A percentile compares a stretch with the other conserved stretches of the same genome.
Conservation (phyloP, 2,797 vertebrate species). For the Phalloptychus januarius region DNA sequence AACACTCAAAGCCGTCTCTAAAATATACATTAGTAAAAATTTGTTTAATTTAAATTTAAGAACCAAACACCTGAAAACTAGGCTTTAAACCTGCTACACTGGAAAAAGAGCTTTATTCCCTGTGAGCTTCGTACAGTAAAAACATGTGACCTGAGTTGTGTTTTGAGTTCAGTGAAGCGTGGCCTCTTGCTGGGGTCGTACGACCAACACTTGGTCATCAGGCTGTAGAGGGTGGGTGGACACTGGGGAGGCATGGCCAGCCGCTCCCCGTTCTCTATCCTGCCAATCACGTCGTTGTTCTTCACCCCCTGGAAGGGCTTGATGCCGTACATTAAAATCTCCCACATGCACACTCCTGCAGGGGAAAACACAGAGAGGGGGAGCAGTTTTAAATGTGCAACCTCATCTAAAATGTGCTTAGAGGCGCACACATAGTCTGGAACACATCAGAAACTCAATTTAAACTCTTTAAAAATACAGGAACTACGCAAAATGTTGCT, state of each 20-base stretch:
- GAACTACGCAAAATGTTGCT: not conserved
- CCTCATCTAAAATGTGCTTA: not conserved
- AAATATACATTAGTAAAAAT: too few species aligned
- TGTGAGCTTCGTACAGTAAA: not conserved
- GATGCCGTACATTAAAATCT: constrained; percentile 98
- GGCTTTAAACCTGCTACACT: not conserved
- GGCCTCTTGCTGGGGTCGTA: constrained; percentile 97
- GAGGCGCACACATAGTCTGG: not conserved
- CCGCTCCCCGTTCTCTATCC: constrained; percentile 97
- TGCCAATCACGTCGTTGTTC: constrained; percentile 98
- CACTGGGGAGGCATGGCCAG: constrained; percentile 98
- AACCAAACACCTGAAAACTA: not conserved
- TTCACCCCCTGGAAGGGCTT: constrained; percentile 99
- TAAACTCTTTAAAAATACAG: not conserved
- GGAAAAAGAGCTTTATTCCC: not conserved
- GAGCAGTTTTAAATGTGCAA: not conserved
- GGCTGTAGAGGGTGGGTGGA: constrained; percentile 97
- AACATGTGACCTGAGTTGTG: constrained; percentile 89
- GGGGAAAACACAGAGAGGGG: not conserved
- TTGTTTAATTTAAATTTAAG: too few species aligned
- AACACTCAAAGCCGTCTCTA: too few species aligned
- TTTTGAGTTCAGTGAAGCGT: constrained; percentile 97
- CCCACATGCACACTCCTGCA: constrained; percentile 80
- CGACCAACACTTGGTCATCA: constrained; percentile 99
- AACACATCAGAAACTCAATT: not conserved